Conservation (phyloP, 2,797 vertebrate species). For the Pangasius djambal region DNA sequence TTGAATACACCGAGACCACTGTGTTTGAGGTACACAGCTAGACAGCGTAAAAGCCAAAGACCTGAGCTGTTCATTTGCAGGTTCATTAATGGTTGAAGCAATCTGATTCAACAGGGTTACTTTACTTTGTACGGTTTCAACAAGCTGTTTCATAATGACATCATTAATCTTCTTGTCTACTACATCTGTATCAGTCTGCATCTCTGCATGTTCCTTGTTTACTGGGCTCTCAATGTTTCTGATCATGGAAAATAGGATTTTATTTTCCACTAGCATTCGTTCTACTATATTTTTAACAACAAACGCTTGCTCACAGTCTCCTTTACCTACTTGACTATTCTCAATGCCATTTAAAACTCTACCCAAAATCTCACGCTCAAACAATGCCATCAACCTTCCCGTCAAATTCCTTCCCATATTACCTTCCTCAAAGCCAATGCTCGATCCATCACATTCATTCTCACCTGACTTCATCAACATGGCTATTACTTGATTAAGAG, state of each 20-base stretch:
- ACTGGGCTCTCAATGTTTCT: slow-evolving; percentile 10
- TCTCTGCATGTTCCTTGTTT: slow-evolving; percentile 33
- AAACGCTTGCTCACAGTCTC: slow-evolving; percentile 27
- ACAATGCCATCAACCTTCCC: slow-evolving; percentile 57
- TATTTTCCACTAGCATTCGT: slow-evolving; percentile 68
- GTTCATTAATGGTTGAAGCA: slow-evolving; percentile 60
- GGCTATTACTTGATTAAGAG: slow-evolving; percentile 70
- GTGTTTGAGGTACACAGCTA: slow-evolving; percentile 52
- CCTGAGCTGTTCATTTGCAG: slow-evolving; percentile 62
- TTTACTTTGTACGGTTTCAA: slow-evolving; percentile 66
- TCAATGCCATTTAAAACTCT: slow-evolving; percentile 62
- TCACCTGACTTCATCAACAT: slow-evolving; percentile 69
- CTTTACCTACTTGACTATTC: slow-evolving; percentile 44
- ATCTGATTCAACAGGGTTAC: slow-evolving; percentile 64
- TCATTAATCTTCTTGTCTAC: slow-evolving; percentile 63
- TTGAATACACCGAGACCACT: slow-evolving; percentile 64
- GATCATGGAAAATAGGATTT: slow-evolving; percentile 64
- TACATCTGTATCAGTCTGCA: slow-evolving; percentile 40
- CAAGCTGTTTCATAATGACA: slow-evolving; percentile 66
- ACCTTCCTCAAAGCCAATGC: slow-evolving; percentile 53
- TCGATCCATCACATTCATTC: slow-evolving; percentile 62
- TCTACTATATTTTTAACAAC: slow-evolving; percentile 60
- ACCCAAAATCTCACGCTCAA: slow-evolving; percentile 76
- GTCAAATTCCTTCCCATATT: slow-evolving; percentile 54
- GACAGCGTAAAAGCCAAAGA: slow-evolving; percentile 64